A percentile compares a stretch with the other conserved stretches of the same genome.
These are phyloP conservation scores for Vanacampus margaritifer DNA, from an alignment of 2,113 vertebrate genomes.

Conservation along the genomic window DNA sequence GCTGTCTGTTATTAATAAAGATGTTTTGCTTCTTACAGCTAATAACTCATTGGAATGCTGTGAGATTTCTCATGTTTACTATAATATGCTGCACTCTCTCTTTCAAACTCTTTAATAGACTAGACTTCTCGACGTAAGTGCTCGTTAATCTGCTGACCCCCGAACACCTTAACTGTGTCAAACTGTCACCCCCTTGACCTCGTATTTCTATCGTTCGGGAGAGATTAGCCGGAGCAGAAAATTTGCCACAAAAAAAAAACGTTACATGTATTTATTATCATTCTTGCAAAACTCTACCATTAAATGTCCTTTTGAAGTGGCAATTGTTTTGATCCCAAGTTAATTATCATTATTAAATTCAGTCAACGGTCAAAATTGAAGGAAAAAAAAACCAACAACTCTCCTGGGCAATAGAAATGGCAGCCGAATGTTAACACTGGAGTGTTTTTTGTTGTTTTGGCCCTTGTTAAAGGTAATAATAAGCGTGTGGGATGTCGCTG, in stretches of 20 bases:
- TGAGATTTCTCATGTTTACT: conserved; percentile 60
- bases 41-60: conserved; percentile 53
- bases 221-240: conserved; percentile 37
- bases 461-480: conserved; percentile 57
- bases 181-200: conserved; percentile 56
- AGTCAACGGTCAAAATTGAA: conserved; percentile 3
- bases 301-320: neutral
- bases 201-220: conserved; percentile 58
- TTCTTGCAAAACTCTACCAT: neutral
- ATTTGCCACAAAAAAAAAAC: neutral
- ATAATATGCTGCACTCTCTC: conserved; percentile 62
- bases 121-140: conserved; percentile 71
- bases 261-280: neutral
- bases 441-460: neutral
- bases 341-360: neutral
- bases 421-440: conserved; percentile 42
- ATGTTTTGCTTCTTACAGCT: conserved; percentile 40
- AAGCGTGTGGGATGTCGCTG: conserved; percentile 45
- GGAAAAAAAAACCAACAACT: too few relatives aligned
- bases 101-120: conserved; percentile 65
- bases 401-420: conserved; percentile 58
- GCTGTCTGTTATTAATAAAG: conserved; percentile 46
- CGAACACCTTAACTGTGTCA: conserved; percentile 13
- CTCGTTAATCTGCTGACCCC: conserved; percentile 42
- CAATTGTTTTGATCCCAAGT: neutral